Percentiles rank a stretch among this genome's conserved stretches.
phyloP scores from a whole-genome alignment of 2,888 invertebrate genomes.

The Bombylius discolor region DNA sequence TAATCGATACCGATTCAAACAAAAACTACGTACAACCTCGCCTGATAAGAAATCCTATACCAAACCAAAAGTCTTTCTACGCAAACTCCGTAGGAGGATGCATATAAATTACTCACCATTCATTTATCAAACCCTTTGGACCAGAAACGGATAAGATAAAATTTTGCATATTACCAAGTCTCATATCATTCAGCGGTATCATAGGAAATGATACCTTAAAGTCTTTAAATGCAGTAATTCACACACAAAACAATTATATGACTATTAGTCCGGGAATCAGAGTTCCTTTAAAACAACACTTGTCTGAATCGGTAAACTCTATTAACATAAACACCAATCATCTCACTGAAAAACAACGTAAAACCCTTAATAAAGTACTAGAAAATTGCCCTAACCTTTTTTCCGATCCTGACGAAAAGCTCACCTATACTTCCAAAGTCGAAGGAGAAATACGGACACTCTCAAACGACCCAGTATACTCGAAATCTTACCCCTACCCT shows the following conservation, averaged over 20 bases:
- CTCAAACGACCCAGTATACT: no score
- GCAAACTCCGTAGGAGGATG: constrained; percentile 12
- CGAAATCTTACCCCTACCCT: neutral
- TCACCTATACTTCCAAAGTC: no score
- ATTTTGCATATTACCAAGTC: constrained; percentile 8
- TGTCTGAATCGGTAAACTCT: no score
- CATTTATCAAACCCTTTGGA: constrained; percentile 4
- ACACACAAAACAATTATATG: constrained; percentile 6
- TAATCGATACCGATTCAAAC: constrained; percentile 15
- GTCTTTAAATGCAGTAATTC: constrained; percentile 4
- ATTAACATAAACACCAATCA: no score
- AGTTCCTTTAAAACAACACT: no score
- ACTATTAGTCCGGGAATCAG: neutral
- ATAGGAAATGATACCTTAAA: constrained; percentile 11
- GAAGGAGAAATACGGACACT: no score
- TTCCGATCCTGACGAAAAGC: no score
- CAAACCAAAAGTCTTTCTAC: constrained; percentile 9
- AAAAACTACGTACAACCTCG: constrained; percentile 13
- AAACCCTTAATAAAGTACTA: no score
- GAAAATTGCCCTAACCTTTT: no score
- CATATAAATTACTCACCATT: constrained; percentile 10
- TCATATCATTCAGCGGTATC: constrained; percentile 6
- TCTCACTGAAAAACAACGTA: no score
- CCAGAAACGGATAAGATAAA: constrained; percentile 3
- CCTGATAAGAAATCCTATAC: constrained; percentile 6